Percentiles rank a stretch among this genome's conserved stretches.
Evolutionary conservation across 2,113 vertebrate genomes (phyloP).

Genomic region (Casuarius casuarius): DNA sequence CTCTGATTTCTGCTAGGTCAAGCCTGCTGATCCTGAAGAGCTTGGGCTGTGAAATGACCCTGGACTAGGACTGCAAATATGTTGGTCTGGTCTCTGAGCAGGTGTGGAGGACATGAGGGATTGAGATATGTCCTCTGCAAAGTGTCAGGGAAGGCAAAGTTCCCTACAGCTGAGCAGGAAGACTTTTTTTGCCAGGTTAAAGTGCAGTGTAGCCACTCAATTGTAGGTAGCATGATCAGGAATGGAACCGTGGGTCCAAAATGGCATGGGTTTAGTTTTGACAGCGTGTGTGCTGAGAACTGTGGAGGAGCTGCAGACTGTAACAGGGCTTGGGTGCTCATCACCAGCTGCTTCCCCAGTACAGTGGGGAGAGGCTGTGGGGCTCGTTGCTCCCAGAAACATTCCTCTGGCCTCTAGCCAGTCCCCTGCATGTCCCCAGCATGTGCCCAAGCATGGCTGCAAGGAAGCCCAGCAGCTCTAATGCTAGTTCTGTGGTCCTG

Average conservation of each 20-base stretch:
- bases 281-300: neutral
- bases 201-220: neutral
- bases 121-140: neutral
- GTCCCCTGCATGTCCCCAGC: neutral
- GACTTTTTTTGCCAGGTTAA: neutral
- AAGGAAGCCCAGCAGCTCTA: neutral
- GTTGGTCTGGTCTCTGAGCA: neutral
- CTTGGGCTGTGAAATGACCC: neutral
- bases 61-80: neutral
- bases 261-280: neutral
- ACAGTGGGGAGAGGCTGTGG: neutral
- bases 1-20: neutral
- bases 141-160: neutral
- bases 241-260: neutral
- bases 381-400: neutral
- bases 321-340: neutral
- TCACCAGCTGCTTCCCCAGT: neutral
- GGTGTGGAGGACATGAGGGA: neutral
- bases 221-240: fast-evolving
- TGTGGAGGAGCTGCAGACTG: neutral
- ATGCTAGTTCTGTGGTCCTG: neutral
- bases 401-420: neutral
- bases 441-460: neutral
- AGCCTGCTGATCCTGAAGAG: neutral
- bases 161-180: neutral